Evolutionary conservation across 2,113 vertebrate genomes (phyloP).

Genomic region (Chauna torquata): DNA sequence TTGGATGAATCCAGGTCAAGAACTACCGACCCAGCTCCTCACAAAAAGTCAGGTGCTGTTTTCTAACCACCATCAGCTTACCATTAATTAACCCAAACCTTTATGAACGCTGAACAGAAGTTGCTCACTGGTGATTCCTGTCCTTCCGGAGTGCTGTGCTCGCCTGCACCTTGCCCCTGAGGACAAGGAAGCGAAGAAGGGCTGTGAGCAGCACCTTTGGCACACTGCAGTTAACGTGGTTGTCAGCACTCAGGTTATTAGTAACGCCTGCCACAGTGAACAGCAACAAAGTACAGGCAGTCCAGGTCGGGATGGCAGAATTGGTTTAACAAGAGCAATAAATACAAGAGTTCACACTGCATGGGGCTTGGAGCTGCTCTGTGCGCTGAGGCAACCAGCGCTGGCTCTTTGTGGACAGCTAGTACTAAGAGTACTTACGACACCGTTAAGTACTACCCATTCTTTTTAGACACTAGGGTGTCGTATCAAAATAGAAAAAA

Average conservation of each 20-base stretch:
- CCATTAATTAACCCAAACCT: not conserved
- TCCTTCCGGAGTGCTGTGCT: not conserved
- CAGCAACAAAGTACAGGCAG: not conserved
- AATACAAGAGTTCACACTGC: not conserved
- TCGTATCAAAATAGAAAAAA: not conserved
- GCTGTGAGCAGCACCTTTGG: not conserved
- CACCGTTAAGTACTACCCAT: not conserved
- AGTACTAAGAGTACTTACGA: not conserved
- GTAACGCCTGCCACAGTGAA: accelerated
- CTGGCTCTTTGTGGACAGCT: not conserved
- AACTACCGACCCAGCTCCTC: not conserved
- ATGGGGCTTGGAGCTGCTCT: not conserved
- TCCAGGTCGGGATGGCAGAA: not conserved
- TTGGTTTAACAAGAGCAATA: not conserved
- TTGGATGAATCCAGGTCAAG: not conserved
- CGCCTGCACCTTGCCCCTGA: not conserved
- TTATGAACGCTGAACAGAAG: not conserved
- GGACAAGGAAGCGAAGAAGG: not conserved
- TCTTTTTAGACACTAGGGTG: not conserved
- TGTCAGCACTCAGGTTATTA: not conserved
- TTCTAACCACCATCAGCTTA: not conserved
- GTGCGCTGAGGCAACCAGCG: not conserved
- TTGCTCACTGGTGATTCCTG: conserved; percentile 22
- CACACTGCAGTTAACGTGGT: accelerated
- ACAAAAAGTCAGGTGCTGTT: not conserved